Percentiles rank a stretch among this genome's conserved stretches.
These are phyloP conservation scores for Pararge aegeria DNA, from an alignment of 1,140 invertebrate genomes.

Conservation along the genomic window DNA sequence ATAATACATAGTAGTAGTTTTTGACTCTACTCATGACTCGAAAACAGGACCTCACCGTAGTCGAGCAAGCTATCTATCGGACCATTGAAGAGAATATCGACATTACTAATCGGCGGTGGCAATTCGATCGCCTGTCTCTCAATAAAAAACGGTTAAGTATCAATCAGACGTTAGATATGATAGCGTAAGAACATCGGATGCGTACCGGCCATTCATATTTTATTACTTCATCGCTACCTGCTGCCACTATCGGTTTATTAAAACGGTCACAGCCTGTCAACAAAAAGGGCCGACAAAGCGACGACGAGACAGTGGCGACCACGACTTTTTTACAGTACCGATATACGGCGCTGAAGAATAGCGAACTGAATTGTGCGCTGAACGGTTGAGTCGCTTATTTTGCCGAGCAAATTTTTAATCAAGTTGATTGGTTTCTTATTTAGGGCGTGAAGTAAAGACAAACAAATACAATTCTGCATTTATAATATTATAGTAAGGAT, in stretches of 20 bases:
- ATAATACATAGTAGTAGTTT: too few species aligned
- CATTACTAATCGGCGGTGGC: background rate
- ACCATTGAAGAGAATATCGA: too few species aligned
- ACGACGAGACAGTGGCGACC: slow-evolving; percentile 45
- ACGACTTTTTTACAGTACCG: slow-evolving; percentile 42
- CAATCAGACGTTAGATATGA: slow-evolving; percentile 9
- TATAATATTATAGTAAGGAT: too few species aligned
- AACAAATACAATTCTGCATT: too few species aligned
- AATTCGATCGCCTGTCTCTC: background rate
- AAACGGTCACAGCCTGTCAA: slow-evolving; percentile 64
- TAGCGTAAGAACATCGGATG: slow-evolving; percentile 18
- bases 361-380: background rate
- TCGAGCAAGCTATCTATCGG: too few species aligned
- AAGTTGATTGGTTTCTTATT: too few species aligned
- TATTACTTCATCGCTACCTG: slow-evolving; percentile 65
- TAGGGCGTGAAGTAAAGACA: too few species aligned
- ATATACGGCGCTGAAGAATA: slow-evolving; percentile 20
- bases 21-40: too few species aligned
- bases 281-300: slow-evolving; percentile 69
- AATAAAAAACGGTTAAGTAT: slow-evolving; percentile 4
- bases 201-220: slow-evolving; percentile 40
- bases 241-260: slow-evolving; percentile 64
- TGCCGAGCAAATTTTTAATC: too few species aligned
- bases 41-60: too few species aligned
- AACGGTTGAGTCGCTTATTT: background rate